Evolutionary conservation across 2,888 invertebrate species (phyloP).

Genomic region (Dusona sp.): DNA sequence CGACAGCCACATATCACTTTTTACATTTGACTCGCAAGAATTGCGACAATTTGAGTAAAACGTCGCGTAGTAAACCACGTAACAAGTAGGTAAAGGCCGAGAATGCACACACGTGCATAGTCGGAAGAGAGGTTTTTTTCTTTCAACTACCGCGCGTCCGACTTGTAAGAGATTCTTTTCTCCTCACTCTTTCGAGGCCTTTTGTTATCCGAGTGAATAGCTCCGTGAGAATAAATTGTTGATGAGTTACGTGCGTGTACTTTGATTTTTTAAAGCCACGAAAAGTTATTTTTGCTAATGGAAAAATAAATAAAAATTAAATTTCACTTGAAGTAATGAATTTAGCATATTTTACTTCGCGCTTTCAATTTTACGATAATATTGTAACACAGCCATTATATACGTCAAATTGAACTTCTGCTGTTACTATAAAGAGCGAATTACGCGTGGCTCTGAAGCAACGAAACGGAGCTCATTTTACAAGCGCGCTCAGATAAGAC

Average conservation of each 20-base stretch:
- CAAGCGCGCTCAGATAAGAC: not conserved
- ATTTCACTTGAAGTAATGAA: not conserved
- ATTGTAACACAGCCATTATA: not conserved
- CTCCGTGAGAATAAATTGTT: not conserved
- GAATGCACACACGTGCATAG: conserved; percentile 18
- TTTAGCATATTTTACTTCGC: not conserved
- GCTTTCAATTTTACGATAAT: not conserved
- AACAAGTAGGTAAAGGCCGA: conserved; percentile 43
- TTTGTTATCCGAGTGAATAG: conserved; percentile 16
- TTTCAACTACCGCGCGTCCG: not conserved
- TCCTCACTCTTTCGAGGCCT: conserved; percentile 9
- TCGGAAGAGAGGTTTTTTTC: conserved; percentile 8
- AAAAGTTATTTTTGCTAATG: not conserved
- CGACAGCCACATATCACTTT: not conserved
- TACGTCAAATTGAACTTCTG: not conserved
- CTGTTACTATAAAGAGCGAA: not conserved
- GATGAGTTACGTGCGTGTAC: not conserved
- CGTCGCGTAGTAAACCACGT: conserved; percentile 4
- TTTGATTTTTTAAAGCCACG: not conserved
- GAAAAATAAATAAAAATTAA: not conserved
- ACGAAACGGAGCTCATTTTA: not conserved
- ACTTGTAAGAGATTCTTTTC: not conserved
- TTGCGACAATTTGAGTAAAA: conserved; percentile 30
- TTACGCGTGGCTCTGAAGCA: not conserved
- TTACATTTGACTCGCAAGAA: not conserved